Evolutionary conservation across 1,140 invertebrate species (phyloP).

Genomic region (Ooceraea biroi): DNA sequence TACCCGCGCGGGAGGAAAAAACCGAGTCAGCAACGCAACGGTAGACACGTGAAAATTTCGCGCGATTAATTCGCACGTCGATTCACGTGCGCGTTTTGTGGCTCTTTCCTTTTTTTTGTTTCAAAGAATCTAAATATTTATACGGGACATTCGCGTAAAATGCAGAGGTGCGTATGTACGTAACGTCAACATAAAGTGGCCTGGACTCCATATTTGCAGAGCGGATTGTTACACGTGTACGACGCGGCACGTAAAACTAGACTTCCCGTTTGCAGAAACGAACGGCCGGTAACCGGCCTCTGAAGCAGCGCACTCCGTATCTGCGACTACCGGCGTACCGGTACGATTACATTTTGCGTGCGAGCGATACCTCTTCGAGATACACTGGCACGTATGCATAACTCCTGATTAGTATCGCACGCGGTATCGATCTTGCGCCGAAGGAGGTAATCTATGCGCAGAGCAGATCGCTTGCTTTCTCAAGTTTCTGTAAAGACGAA

Average conservation of each 20-base stretch:
- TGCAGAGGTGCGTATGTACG: neutral
- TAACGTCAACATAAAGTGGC: neutral
- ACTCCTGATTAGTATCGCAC: constrained; percentile 57
- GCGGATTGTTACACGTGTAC: constrained; percentile 44
- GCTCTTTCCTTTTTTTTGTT: neutral
- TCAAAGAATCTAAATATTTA: neutral
- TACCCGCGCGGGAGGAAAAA: neutral
- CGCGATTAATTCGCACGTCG: constrained; percentile 1
- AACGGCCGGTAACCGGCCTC: constrained; percentile 50
- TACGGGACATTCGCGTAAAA: constrained; percentile 9
- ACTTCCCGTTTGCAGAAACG: constrained; percentile 64
- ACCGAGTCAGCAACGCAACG: neutral
- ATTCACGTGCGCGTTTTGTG: neutral
- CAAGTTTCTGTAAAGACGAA: neutral
- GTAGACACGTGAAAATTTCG: neutral
- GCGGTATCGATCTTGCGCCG: constrained; percentile 44
- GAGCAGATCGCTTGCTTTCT: neutral
- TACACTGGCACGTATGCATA: constrained; percentile 32
- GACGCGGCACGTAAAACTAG: constrained; percentile 60
- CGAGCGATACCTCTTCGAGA: constrained; percentile 58
- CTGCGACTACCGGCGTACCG: constrained; percentile 38
- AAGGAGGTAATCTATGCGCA: constrained; percentile 35
- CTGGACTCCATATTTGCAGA: constrained; percentile 26
- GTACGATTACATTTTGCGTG: constrained; percentile 51
- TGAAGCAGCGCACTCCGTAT: constrained; percentile 33